Evolutionary conservation across 1,140 invertebrate genomes (phyloP), one percentile per base, ranked within the genome.

Genomic region (Lordiphosa stackelbergi): DNA sequence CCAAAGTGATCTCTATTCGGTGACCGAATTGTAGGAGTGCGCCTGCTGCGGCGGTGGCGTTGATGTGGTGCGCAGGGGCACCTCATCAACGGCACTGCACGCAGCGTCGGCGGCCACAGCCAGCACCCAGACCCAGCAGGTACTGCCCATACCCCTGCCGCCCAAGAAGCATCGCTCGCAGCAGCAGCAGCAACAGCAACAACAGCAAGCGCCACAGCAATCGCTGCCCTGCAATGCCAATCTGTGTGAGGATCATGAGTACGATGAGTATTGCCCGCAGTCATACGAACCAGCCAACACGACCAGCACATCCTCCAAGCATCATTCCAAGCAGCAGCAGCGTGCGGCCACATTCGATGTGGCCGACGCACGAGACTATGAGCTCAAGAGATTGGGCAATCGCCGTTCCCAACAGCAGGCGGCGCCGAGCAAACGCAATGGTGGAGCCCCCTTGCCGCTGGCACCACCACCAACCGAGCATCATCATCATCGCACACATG

Each of bases 21-120:
- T 87, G 11, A 87, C 86, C 16, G 86, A 87, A 49, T 87, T 87
- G 86, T 88, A 87, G 86, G 86, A 87, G 62, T 87, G 86, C 73
- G 85, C 85, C 77, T 88, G 86, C 83, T 88, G 86, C 83, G 87
- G 86, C 68, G 86, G 86, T 66, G 86, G 86, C 63, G 86, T 87
- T 68, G 86, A 87, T 87, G 78, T 87, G 61, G 78, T 85, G 74
- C 78, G 85, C 40, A 73, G 85, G 64, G 53, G 63, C 81, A 68
- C 77, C 53, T 60, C 77, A 73, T 59, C 77, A 65, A 72, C 69
- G 52, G 47, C 77, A 66, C 64, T 71, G 78, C 73, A 73, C 59
- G 69, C 81, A 66, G 66, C 84, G 28, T 7, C 28, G 60, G 53
- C 72, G 84, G 71, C 83, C 52, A 64, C 56, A 69, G 43, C 51